Evolutionary conservation across 2,888 invertebrate genomes (phyloP).

Genomic region (Heliconius ethilla): DNA sequence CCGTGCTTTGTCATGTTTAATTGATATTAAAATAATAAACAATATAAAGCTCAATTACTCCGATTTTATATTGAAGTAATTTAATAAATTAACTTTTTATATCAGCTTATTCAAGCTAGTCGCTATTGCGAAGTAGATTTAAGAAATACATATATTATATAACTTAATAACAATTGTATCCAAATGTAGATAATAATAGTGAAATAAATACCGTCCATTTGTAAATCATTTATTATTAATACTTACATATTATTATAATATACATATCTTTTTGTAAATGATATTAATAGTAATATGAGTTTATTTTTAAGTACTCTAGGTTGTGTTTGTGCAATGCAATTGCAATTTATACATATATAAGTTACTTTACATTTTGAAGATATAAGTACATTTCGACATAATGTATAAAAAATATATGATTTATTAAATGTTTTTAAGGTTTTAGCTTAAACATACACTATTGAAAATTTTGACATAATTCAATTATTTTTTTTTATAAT

Average conservation of each 20-base stretch:
- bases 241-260: constrained; percentile 42
- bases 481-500: not conserved
- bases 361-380: constrained; percentile 37
- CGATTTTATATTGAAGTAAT: constrained; percentile 15
- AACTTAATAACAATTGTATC: constrained; percentile 58
- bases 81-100: constrained; percentile 14
- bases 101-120: constrained; percentile 14
- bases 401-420: not conserved
- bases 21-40: not conserved
- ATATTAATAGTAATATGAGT: constrained; percentile 18
- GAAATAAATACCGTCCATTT: constrained; percentile 57
- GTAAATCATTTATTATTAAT: constrained; percentile 54
- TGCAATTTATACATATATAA: constrained; percentile 56
- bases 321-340: constrained; percentile 75
- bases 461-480: not conserved
- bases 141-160: constrained; percentile 35
- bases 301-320: constrained; percentile 59
- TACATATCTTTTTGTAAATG: constrained; percentile 48
- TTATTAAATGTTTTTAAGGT: not conserved
- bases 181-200: constrained; percentile 75
- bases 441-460: not conserved
- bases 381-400: constrained; percentile 11
- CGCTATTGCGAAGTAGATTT: constrained; percentile 15
- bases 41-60: not conserved
- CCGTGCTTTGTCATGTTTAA: not conserved